Conservation (phyloP, 2,888 invertebrate species). For the Drosophila borealis region DNA sequence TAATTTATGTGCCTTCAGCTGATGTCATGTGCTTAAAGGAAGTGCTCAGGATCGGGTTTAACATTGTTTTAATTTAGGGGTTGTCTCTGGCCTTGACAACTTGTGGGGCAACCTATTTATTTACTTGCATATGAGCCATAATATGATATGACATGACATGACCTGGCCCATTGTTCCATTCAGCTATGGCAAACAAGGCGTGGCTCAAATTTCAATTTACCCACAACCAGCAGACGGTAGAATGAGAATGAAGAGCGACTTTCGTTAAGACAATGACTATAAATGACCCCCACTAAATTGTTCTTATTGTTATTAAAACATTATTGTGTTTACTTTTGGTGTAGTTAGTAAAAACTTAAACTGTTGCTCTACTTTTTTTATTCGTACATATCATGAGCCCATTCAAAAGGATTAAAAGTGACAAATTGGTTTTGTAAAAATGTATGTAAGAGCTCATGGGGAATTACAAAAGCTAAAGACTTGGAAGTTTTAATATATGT, state of each 20-base stretch:
- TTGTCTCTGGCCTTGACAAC: conserved; percentile 45
- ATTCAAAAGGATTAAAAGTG: too few species aligned
- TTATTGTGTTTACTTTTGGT: background rate
- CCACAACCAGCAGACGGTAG: conserved; percentile 4
- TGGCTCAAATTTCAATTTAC: conserved; percentile 37
- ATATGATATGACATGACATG: conserved; percentile 33
- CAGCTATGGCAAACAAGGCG: conserved; percentile 27
- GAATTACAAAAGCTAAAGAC: too few species aligned
- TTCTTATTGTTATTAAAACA: too few species aligned
- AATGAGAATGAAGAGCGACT: background rate
- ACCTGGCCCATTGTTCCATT: conserved; percentile 42
- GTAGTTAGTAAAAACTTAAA: too few species aligned
- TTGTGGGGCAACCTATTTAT: conserved; percentile 44
- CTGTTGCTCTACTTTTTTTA: too few species aligned
- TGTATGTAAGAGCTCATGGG: too few species aligned
- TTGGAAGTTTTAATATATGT: too few species aligned
- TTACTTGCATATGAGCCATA: conserved; percentile 29
- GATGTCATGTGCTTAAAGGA: conserved; percentile 44
- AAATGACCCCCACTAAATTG: conserved; percentile 2
- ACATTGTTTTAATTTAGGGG: conserved; percentile 20
- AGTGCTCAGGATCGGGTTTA: conserved; percentile 25
- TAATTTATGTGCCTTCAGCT: conserved; percentile 48
- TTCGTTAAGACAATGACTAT: background rate
- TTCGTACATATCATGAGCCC: too few species aligned
- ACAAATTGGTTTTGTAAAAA: too few species aligned